Evolutionary conservation across 2,113 vertebrate species (phyloP), one percentile per base, ranked within the genome.

Genomic region (Zootoca vivipara): DNA sequence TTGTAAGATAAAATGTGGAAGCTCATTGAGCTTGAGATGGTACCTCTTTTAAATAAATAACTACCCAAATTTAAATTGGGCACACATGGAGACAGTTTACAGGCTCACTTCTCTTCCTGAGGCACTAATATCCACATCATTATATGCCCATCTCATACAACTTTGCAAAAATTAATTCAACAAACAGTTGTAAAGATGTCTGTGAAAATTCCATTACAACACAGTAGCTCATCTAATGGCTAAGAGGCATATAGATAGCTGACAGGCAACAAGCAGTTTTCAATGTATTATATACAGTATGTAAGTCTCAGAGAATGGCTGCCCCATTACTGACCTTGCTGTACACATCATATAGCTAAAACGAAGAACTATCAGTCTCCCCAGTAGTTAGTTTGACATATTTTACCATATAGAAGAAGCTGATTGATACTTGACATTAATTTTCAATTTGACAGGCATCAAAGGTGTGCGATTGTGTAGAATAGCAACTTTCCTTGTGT

Each of bases 401-500:
- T 80, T 52, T 73, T 22, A 30, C 9, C 89, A 86, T 3, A 0
- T 80, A 12, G 92, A 89, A 92, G 85, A 90, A 91, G 73, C 87
- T 69, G 80, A 89, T 92, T 93, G 81, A 85, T 93, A 92, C 92
- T 94, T 85, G 38, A 94, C 7, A 72, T 78, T 87, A 92, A 91
- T 86, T 83, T 0, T 3, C 62, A 86, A 83, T 90, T 89, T 94
- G 87, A 58, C 67, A 65, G 73, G 89, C 89, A 91, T 87, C 62
- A 89, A 91, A 89, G 26, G 86, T 83, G 24, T 74, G 90, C 86
- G 94, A 92, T 82, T 92, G 93, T 93, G 92, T 35, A 83, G 20
- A 92, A 91, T 94, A 93, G 92, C 94, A 93, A 91, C 90, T 91
- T 91, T 94, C 75, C 89, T 91, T 89, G 80, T 90, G 91, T 94